Percentiles rank a stretch among this genome's conserved stretches.
Conservation (phyloP, 2,888 invertebrate species). For the Omphaloscelis lunosa region DNA sequence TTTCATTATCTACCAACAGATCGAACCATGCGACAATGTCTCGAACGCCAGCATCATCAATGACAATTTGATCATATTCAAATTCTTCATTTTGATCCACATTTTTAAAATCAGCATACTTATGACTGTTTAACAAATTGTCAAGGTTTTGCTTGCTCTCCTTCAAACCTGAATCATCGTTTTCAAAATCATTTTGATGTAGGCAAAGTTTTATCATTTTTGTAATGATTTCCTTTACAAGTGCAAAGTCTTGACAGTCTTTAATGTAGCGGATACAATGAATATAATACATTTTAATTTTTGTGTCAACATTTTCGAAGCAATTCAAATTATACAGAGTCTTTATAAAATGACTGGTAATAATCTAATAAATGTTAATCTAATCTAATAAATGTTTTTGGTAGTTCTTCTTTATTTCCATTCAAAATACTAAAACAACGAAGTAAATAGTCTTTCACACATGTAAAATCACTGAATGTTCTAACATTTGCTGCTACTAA, state of each 20-base stretch:
- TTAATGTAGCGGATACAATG: no score
- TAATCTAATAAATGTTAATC: background rate
- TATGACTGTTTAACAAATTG: constrained; percentile 24
- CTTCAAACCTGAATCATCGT: constrained; percentile 15
- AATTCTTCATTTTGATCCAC: constrained; percentile 22
- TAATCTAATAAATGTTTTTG: background rate
- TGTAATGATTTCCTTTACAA: background rate
- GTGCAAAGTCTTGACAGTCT: background rate
- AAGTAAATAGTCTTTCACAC: background rate
- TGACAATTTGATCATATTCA: background rate
- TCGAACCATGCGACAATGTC: constrained; percentile 28
- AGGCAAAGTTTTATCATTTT: background rate
- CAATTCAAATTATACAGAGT: no score
- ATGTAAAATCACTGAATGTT: background rate
- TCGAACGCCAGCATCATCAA: constrained; percentile 13
- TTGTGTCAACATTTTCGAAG: no score
- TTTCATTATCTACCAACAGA: constrained; percentile 24
- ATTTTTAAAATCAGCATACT: constrained; percentile 12
- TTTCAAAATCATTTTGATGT: constrained; percentile 7
- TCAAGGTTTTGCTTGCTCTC: constrained; percentile 25
- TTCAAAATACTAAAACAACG: constrained; percentile 4
- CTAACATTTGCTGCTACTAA: background rate
- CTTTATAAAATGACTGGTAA: no score
- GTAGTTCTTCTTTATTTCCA: constrained; percentile 12
- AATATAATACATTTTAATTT: no score